Evolutionary conservation across 2,888 invertebrate species (phyloP).

Genomic region (Abrostola tripartita): DNA sequence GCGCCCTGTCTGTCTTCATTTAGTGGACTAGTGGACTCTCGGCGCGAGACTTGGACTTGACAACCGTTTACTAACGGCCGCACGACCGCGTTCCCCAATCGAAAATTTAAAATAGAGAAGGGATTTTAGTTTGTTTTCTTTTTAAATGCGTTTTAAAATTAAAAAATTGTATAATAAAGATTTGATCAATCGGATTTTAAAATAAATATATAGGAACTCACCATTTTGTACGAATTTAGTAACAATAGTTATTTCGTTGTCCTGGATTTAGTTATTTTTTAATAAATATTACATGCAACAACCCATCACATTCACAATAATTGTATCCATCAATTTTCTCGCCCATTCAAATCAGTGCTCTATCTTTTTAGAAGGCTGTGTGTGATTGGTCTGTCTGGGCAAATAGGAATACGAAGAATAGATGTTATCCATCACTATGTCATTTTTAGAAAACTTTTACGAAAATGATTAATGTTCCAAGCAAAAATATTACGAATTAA

Average conservation of each 20-base stretch:
- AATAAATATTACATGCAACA: no score
- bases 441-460: neutral
- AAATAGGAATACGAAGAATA: neutral
- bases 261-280: no score
- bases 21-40: constrained; percentile 48
- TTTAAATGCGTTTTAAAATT: constrained; percentile 12
- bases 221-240: no score
- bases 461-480: constrained; percentile 17
- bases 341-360: neutral
- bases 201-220: no score
- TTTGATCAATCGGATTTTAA: no score
- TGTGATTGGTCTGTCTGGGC: neutral
- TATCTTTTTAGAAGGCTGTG: neutral
- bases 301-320: neutral
- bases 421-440: constrained; percentile 24
- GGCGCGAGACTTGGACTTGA: constrained; percentile 55
- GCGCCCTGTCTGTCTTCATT: constrained; percentile 61
- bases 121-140: constrained; percentile 3
- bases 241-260: constrained; percentile 9
- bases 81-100: constrained; percentile 27
- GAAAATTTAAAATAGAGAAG: constrained; percentile 34
- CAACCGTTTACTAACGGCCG: constrained; percentile 54
- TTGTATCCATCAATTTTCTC: constrained; percentile 7
- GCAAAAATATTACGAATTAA: constrained; percentile 16
- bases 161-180: no score